phyloP scores from a whole-genome alignment of 2,888 invertebrate genomes.

The Chymomyza fuscimana region DNA sequence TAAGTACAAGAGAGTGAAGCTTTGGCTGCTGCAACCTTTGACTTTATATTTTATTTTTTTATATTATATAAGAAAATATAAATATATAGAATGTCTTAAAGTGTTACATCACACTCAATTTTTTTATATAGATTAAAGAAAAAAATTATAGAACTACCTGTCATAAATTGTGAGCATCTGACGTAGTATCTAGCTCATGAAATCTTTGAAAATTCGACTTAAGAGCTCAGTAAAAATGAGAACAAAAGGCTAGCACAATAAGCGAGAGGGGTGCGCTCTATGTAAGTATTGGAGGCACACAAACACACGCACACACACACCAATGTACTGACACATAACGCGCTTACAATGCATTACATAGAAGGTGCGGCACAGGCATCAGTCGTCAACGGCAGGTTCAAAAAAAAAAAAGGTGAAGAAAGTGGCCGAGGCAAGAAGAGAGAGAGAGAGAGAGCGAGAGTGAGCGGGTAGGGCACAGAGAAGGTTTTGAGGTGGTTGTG shows the following conservation, averaged over 20 bases:
- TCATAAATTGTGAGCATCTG: not conserved
- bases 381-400: conserved; percentile 1
- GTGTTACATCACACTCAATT: not conserved
- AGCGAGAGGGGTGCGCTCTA: conserved; percentile 6
- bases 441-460: not conserved
- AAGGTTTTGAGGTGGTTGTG: not conserved
- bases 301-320: not conserved
- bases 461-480: not conserved
- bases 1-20: no score
- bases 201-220: not conserved
- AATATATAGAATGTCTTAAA: no score
- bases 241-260: conserved; percentile 5
- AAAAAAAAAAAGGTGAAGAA: conserved; percentile 3
- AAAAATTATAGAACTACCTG: not conserved
- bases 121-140: not conserved
- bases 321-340: not conserved
- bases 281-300: not conserved
- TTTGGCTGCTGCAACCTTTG: no score
- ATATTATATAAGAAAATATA: no score
- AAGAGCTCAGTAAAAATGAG: not conserved
- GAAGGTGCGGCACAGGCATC: conserved; percentile 36
- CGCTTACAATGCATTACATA: conserved; percentile 23
- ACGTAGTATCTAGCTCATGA: not conserved
- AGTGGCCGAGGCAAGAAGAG: not conserved
- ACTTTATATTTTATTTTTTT: no score